Base-by-base conservation (phyloP, 1,140 invertebrate genomes). In the Meteorus sp. region DNA sequence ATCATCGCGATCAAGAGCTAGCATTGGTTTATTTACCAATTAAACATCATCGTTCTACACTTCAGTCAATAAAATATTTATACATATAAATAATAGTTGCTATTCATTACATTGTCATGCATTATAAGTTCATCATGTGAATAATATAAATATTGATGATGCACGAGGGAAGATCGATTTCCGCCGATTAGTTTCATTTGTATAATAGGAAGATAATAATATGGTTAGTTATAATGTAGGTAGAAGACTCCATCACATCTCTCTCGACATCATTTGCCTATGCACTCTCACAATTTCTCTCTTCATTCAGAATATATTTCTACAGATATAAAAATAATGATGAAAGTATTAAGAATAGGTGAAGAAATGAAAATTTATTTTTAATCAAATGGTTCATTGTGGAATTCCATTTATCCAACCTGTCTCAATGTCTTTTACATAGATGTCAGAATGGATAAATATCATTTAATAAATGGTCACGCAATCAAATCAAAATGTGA, bases 91-190 rank as follows among this genome's bases (percentile, higher is more conserved):
- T 39, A 39, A 39, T 4, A 39, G 15, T n/a, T 5, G 9, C 9
- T 29, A 4, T 39, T 39, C 35, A 39, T 39, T 39, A 39, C 35
- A 8, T 7, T n/a, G 35, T 39, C 35, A 39, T 13, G 35, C 35
- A 39, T 39, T 29, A 29, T n/a, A 6, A 8, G 45, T 23, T 48
- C 45, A 48, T 48, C 45, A 19, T 20, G 29, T 47, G 8, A 25
- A 23, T 19, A 31, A 33, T 15, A 52, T 52, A 35, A 35, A 52
- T 52, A 52, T 52, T 52, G 31, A 52, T 52, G 50, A 52, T n/a
- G 50, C 22, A 19, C 29, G 50, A 52, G 50, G 50, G 50, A 27
- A 52, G 50, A 52, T 52, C 50, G 27, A 37, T 52, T 52, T 52
- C 50, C 50, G 50, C 50, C 50, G 50, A 52, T 52, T 52, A 52